Evolutionary conservation across 2,888 invertebrate species (phyloP).

Genomic region (Macroteleia sp.): DNA sequence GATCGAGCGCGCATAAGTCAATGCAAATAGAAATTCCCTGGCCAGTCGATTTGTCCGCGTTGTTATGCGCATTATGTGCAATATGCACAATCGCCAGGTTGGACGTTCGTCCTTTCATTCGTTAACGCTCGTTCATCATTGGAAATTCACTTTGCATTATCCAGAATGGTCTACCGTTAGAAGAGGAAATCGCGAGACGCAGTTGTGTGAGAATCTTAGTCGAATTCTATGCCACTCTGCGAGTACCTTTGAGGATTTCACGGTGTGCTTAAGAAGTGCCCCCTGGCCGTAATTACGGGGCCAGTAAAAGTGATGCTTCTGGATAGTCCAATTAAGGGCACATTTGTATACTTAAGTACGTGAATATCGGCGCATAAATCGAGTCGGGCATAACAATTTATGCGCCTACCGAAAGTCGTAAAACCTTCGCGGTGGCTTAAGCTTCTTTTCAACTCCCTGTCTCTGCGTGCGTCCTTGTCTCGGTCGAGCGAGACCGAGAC

Average conservation of each 20-base stretch:
- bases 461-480: constrained; percentile 18
- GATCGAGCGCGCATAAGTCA: constrained; percentile 71
- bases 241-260: not conserved
- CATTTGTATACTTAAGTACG: constrained; percentile 77
- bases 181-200: constrained; percentile 1
- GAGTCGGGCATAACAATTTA: constrained; percentile 73
- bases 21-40: constrained; percentile 70
- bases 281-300: constrained; percentile 31
- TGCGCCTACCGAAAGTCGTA: constrained; percentile 75
- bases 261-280: too few species aligned
- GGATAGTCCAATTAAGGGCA: constrained; percentile 78
- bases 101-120: constrained; percentile 36
- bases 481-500: constrained; percentile 4
- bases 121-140: constrained; percentile 47
- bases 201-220: not conserved
- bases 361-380: constrained; percentile 77
- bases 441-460: constrained; percentile 47
- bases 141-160: constrained; percentile 8
- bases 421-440: constrained; percentile 66
- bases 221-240: not conserved
- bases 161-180: constrained; percentile 39
- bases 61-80: constrained; percentile 34
- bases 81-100: constrained; percentile 26
- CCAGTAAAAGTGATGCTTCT: constrained; percentile 42
- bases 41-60: constrained; percentile 57